Base-by-base conservation (phyloP, 1,140 invertebrate species). In the Eriosoma lanigerum region DNA sequence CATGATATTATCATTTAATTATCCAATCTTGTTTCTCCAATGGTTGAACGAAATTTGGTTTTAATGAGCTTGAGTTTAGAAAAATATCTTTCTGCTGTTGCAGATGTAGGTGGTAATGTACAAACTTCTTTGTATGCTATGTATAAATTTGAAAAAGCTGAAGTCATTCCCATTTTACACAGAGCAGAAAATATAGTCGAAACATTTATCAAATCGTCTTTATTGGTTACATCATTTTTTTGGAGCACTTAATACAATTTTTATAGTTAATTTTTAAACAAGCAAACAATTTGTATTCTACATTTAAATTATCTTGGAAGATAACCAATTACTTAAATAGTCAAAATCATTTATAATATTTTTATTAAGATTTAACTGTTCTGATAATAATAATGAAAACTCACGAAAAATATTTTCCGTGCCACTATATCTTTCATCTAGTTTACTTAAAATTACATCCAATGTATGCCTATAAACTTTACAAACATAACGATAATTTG, bases 21-120 rank as follows among this genome's bases (percentile, higher is more conserved):
- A 62, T 62, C 58, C 26, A 62, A 29, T 4, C 26, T 62, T 32
- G 13, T 62, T 62, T 62, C 58, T 62, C 24, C 58, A 56, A 56
- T 21, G 12, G 54, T 62, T 29, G 19, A 32, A 17, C 26, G 58
- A 17, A 62, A 29, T 29, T 62, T 62, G 0, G 58, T 62, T 62
- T 62, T 62, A 29, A 62, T 62, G 6, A 62, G 58, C 29, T 62
- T 17, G 15, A 62, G 24, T 17, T 62, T 62, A 26, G 58, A 62
- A 62, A 62, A 32, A 29, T 26, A 58, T 54, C n/a, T 17, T 54
- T 54, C 56, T 26, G 56, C 24, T 13, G 56, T 58, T 26, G 17
- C 56, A 8, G 56, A 29, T 58, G 56, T 58, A 13, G 24, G 24
- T 26, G 24, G 24, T 12, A 29, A 29, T 26, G 56, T 58, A 58